Percentiles rank a stretch among this genome's conserved stretches.
These are phyloP conservation scores for Porites cylindrica DNA, from an alignment of 92 coral and sea anemone species.

Conservation along the genomic window DNA sequence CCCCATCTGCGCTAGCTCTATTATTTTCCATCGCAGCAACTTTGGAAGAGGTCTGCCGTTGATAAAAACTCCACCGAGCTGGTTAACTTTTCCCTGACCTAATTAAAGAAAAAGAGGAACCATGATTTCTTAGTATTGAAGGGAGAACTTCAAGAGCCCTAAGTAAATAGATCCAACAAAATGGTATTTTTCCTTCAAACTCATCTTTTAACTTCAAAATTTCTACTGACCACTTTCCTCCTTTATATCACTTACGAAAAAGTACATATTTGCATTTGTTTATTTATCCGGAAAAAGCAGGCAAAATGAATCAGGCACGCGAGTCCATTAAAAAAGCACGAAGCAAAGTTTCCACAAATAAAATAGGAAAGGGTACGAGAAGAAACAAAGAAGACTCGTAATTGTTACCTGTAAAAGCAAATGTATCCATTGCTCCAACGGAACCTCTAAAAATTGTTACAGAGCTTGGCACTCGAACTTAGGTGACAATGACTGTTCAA, in stretches of 20 bases:
- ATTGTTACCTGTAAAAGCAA: slow-evolving; percentile 51
- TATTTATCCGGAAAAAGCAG: slow-evolving; percentile 33
- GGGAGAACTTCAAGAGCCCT: no score
- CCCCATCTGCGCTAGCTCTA: slow-evolving; percentile 95
- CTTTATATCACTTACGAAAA: background rate
- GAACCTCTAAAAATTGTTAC: background rate
- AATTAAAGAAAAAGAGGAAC: background rate
- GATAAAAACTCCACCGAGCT: slow-evolving; percentile 97
- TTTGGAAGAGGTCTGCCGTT: slow-evolving; percentile 97
- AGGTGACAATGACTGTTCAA: slow-evolving; percentile 7
- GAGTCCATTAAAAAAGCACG: background rate
- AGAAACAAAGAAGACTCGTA: background rate
- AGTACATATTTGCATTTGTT: slow-evolving; percentile 2
- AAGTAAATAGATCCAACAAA: no score
- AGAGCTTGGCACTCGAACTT: slow-evolving; percentile 19
- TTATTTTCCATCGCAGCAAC: slow-evolving; percentile 85
- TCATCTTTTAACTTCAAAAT: no score
- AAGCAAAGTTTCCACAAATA: background rate
- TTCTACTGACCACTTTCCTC: background rate
- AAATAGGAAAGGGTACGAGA: background rate
- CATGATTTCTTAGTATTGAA: no score
- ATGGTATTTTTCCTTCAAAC: no score
- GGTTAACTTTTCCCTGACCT: slow-evolving; percentile 99
- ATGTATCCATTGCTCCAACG: slow-evolving; percentile 41
- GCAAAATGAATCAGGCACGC: slow-evolving; percentile 31